Conservation (phyloP, 2,113 vertebrate genomes). For the Gila orcuttii region DNA sequence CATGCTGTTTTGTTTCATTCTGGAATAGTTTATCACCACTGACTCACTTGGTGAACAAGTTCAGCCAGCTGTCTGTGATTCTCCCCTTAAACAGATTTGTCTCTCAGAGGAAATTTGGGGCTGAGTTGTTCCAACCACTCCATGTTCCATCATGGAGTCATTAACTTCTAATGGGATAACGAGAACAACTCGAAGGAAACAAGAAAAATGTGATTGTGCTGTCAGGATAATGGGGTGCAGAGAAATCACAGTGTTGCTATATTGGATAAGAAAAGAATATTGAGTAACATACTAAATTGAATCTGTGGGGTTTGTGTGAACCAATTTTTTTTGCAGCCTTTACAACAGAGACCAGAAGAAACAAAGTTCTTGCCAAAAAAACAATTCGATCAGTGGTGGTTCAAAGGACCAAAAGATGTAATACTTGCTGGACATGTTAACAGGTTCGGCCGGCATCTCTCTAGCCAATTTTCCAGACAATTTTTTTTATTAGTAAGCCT, state of each 20-base stretch:
- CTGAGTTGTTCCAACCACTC: conserved; percentile 2
- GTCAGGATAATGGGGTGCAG: conserved; percentile 41
- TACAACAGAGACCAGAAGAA: background rate
- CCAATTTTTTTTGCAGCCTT: conserved; percentile 13
- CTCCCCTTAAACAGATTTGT: conserved; percentile 24
- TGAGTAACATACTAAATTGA: background rate
- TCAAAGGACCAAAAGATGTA: background rate
- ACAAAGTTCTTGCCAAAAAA: background rate
- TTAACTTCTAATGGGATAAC: conserved; percentile 53
- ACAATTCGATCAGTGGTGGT: background rate
- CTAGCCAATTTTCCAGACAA: background rate
- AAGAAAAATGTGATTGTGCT: conserved; percentile 47
- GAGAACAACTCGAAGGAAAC: conserved; percentile 42
- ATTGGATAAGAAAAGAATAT: conserved; percentile 53
- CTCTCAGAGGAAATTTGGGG: background rate
- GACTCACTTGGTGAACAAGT: conserved; percentile 9
- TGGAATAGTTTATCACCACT: background rate
- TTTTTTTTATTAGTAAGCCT: background rate
- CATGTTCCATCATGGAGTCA: conserved; percentile 43
- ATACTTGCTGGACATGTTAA: background rate
- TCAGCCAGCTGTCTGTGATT: conserved; percentile 13
- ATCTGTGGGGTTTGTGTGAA: conserved; percentile 7
- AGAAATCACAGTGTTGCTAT: conserved; percentile 36
- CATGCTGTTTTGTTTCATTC: conserved; percentile 17
- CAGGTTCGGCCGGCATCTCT: background rate